Conservation (phyloP, 2,888 invertebrate genomes). For the Schizaphis graminum region DNA sequence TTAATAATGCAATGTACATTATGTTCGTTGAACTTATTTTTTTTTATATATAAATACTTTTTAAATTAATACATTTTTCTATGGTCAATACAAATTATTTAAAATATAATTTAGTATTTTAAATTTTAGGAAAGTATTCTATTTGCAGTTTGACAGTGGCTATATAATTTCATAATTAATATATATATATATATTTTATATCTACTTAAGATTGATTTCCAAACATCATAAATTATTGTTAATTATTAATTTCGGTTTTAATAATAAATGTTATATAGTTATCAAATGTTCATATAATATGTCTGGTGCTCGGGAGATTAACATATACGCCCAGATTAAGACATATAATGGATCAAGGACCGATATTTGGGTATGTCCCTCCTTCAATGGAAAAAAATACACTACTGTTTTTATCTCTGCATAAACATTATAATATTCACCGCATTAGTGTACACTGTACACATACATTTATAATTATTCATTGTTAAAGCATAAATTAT, state of each 20-base stretch:
- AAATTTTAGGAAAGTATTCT: not conserved
- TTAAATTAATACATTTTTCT: not conserved
- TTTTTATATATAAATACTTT: not conserved
- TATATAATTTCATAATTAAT: not conserved
- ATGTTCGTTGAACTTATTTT: not conserved
- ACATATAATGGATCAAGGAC: not conserved
- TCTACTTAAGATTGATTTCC: not conserved
- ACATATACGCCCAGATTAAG: not conserved
- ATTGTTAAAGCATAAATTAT: no score
- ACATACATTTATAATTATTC: not conserved
- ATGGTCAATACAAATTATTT: not conserved
- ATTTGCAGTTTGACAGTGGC: not conserved
- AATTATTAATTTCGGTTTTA: not conserved
- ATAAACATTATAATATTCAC: not conserved
- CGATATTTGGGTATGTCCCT: not conserved
- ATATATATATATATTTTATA: not conserved
- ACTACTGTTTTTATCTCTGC: not conserved
- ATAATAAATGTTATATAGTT: not conserved
- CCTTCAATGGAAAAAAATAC: not conserved
- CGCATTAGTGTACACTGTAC: not conserved
- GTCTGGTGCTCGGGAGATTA: not conserved
- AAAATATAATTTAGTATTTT: not conserved
- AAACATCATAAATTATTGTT: not conserved
- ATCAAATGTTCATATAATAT: not conserved
- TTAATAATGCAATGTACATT: not conserved